Evolutionary conservation across 2,888 invertebrate species (phyloP).

Genomic region (Nineta flava): DNA sequence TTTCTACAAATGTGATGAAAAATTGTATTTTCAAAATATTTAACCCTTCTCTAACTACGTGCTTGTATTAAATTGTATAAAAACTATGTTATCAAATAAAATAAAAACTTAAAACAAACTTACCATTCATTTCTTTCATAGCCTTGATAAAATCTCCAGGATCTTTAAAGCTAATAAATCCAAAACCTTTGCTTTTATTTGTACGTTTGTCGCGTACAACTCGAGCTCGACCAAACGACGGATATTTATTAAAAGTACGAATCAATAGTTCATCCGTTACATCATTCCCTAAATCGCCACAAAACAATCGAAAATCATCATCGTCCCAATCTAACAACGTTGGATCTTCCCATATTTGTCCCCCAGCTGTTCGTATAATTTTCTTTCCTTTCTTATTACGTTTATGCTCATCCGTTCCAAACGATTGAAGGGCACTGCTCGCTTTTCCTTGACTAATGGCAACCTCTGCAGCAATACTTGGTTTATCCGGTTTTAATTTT

Average conservation of each 20-base stretch:
- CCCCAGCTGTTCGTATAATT: conserved; percentile 82
- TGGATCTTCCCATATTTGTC: conserved; percentile 91
- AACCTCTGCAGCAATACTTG: conserved; percentile 43
- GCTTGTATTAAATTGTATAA: too few species aligned
- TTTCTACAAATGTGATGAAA: too few species aligned
- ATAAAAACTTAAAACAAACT: conserved; percentile 26
- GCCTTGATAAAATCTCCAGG: conserved; percentile 95
- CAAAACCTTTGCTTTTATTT: conserved; percentile 97
- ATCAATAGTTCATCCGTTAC: conserved; percentile 96
- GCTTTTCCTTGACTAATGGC: conserved; percentile 46
- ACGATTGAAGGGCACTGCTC: conserved; percentile 37
- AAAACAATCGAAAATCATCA: conserved; percentile 96
- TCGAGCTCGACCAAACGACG: conserved; percentile 86
- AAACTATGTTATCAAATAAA: too few species aligned
- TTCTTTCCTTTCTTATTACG: conserved; percentile 28
- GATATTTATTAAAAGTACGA: conserved; percentile 86
- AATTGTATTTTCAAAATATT: too few species aligned
- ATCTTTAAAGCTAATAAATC: conserved; percentile 96
- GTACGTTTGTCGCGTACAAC: conserved; percentile 92
- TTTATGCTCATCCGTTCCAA: conserved; percentile 35
- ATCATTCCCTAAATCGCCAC: conserved; percentile 98
- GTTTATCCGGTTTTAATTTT: conserved; percentile 47
- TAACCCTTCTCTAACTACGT: too few species aligned
- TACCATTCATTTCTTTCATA: conserved; percentile 99
- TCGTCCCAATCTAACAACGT: conserved; percentile 93